Conservation (phyloP, 1,140 invertebrate species). For the Heliconius hewitsoni region DNA sequence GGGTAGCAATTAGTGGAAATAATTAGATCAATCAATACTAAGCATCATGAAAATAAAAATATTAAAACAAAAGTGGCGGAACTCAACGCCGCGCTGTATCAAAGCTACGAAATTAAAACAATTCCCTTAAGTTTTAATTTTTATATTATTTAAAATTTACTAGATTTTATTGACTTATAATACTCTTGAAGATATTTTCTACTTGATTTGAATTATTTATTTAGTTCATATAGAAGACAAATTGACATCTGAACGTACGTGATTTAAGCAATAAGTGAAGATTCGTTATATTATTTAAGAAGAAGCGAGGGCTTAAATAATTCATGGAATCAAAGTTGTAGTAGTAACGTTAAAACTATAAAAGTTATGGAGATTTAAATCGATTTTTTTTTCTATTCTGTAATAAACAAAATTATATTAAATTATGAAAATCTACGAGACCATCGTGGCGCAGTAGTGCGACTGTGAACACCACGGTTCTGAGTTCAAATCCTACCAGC, state of each 20-base stretch:
- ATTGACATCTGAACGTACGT: not conserved
- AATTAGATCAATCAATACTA: no score
- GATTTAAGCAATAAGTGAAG: not conserved
- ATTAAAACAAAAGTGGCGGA: no score
- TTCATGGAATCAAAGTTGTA: not conserved
- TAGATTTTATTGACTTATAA: not conserved
- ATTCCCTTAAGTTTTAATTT: not conserved
- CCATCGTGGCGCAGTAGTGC: no score
- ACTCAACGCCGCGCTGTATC: not conserved
- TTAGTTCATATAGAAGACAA: not conserved
- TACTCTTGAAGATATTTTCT: no score
- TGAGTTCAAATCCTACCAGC: no score
- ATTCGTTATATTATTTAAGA: constrained; percentile 1
- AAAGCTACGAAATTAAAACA: not conserved
- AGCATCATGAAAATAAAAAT: no score
- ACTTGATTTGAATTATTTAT: not conserved
- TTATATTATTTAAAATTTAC: not conserved
- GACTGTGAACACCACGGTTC: no score
- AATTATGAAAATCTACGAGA: no score
- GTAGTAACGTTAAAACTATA: not conserved
- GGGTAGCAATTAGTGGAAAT: no score
- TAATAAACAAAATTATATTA: not conserved
- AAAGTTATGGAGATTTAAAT: not conserved
- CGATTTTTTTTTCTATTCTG: not conserved
- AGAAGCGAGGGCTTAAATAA: not conserved